Evolutionary conservation across 2,113 vertebrate species (phyloP).

Genomic region (Epinephelus fuscoguttatus): DNA sequence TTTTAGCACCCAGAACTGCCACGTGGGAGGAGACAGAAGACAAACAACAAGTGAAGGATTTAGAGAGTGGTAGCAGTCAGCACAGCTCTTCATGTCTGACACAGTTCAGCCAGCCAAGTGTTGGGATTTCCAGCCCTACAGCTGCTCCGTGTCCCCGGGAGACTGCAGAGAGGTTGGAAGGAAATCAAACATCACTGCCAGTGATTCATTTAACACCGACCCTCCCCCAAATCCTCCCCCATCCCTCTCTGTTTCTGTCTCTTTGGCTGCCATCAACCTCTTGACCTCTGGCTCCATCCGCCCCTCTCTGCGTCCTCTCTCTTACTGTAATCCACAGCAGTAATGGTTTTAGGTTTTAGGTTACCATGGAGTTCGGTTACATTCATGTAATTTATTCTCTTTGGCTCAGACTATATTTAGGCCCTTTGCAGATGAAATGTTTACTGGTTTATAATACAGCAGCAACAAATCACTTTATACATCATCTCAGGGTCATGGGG

Average conservation of each 20-base stretch:
- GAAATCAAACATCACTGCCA: slow-evolving; percentile 59
- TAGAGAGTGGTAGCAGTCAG: slow-evolving; percentile 24
- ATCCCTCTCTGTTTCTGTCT: slow-evolving; percentile 21
- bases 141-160: slow-evolving; percentile 59
- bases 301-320: background rate
- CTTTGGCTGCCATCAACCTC: slow-evolving; percentile 38
- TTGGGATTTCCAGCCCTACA: slow-evolving; percentile 58
- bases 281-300: slow-evolving; percentile 32
- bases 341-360: slow-evolving; percentile 38
- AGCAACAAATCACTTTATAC: background rate
- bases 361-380: slow-evolving; percentile 26
- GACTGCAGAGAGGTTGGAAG: slow-evolving; percentile 53
- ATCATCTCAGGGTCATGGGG: background rate
- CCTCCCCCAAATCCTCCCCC: slow-evolving; percentile 29
- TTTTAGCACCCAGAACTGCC: background rate
- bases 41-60: slow-evolving; percentile 10
- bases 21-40: background rate
- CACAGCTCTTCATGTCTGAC: slow-evolving; percentile 35
- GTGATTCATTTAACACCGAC: slow-evolving; percentile 50
- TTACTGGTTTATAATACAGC: background rate
- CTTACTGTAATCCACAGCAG: slow-evolving; percentile 47
- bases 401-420: slow-evolving; percentile 6
- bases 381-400: slow-evolving; percentile 8
- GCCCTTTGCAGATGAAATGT: background rate
- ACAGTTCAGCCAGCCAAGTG: slow-evolving; percentile 40